Base-by-base conservation (phyloP, 2,888 invertebrate species). In the Leptarthrus brevirostris region DNA sequence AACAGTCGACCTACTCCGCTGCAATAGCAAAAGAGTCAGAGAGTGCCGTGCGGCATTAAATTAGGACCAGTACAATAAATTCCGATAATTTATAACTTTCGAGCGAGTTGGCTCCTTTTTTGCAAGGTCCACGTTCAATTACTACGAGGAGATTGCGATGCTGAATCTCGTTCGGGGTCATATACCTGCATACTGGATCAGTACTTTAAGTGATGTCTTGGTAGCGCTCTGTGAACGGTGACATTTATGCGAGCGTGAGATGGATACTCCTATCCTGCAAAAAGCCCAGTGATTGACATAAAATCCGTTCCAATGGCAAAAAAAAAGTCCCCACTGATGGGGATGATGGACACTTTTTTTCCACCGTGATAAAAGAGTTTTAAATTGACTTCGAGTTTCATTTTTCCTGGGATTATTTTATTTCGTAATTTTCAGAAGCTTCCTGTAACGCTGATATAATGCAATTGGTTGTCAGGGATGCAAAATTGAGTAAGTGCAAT, bases 41-140 rank as follows among this genome's bases (percentile, higher is more conserved):
- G 10, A 66, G 30, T 8, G 14, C 44, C 36, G 47, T 66, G 66
- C 40, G 26, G 44, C 66, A 66, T 66, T 66, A 47, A 66, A 66
- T 66, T 66, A 66, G 66, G 47, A 49, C 44, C 47, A 16, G 70
- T 61, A 74, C 71, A 70, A 74, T 74, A 74, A 74, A 74, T 74
- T 74, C 71, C 49, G 40, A 53, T 70, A 70, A 74, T 74, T 74
- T 74, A 74, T 74, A 54, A 70, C 70, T 74, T 58, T 70, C 30
- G 74, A 56, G 44, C 56, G 69, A 26, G 54, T 34, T 74, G 69
- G 70, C 69, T 69, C 74, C 56, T 69, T 74, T 69, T 69, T 69
- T 56, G 47, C 74, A 66, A 36, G 22, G 14, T 61, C 20, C 40
- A 20, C 40, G 61, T 44, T 61, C 61, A 40, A 61, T 61, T 61